Conservation (phyloP, 2,888 invertebrate species). For the Serrognathus titanus region DNA sequence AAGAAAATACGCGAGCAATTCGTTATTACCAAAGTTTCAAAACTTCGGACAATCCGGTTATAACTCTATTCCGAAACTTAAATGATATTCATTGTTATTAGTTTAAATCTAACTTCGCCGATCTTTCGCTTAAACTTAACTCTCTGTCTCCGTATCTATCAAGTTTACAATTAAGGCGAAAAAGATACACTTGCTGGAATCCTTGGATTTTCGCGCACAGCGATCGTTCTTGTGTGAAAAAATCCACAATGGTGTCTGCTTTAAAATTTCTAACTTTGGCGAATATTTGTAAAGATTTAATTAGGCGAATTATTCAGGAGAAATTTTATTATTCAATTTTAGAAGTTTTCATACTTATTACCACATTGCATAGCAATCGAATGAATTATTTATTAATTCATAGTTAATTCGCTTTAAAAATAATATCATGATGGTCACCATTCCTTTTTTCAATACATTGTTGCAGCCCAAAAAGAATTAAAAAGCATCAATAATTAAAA, state of each 20-base stretch:
- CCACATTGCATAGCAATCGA: too few relatives aligned
- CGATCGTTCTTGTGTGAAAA: not conserved
- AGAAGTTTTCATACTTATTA: too few relatives aligned
- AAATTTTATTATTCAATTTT: too few relatives aligned
- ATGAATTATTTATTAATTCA: too few relatives aligned
- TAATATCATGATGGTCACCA: too few relatives aligned
- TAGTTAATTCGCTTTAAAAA: too few relatives aligned
- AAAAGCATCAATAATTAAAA: too few relatives aligned
- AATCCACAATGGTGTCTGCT: not conserved
- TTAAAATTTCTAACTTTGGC: too few relatives aligned
- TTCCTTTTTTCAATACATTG: too few relatives aligned
- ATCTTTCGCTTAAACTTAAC: conserved; percentile 20
- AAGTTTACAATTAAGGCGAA: not conserved
- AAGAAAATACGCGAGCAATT: conserved; percentile 20
- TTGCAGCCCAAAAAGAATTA: too few relatives aligned
- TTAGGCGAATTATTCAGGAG: too few relatives aligned
- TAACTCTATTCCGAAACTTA: conserved; percentile 33
- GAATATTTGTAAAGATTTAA: too few relatives aligned
- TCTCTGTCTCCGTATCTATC: not conserved
- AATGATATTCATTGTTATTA: conserved; percentile 36
- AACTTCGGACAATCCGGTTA: conserved; percentile 25
- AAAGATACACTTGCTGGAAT: conserved; percentile 1
- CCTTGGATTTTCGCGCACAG: not conserved
- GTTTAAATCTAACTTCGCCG: conserved; percentile 27
- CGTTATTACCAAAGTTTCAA: conserved; percentile 25